phyloP scores from a whole-genome alignment of 1,140 invertebrate species.

The Lepidurus packardi region DNA sequence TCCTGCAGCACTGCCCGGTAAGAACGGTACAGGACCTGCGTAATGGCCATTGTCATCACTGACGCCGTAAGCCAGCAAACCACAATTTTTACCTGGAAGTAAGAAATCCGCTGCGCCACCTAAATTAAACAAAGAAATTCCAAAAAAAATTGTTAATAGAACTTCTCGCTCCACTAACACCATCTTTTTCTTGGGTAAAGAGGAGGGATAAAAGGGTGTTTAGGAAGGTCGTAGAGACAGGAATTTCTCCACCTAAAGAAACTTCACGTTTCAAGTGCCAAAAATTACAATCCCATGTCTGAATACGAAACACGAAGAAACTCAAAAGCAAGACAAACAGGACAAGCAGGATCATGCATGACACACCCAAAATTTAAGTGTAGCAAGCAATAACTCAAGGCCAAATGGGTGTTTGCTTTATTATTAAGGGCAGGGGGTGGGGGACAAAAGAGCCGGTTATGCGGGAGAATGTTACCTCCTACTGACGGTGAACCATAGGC shows the following conservation, averaged over 20 bases:
- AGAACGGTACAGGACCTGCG: slow-evolving; percentile 17
- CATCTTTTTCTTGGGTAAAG: too few species aligned
- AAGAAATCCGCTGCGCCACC: slow-evolving; percentile 32
- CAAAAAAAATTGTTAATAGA: background rate
- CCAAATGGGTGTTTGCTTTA: too few species aligned
- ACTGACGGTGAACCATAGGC: slow-evolving; percentile 61
- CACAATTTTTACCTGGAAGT: slow-evolving; percentile 30
- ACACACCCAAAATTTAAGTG: too few species aligned
- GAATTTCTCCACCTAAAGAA: too few species aligned
- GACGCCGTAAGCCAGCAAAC: slow-evolving; percentile 6
- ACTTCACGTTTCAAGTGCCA: too few species aligned
- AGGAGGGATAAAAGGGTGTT: too few species aligned
- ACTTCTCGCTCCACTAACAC: background rate
- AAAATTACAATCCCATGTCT: too few species aligned
- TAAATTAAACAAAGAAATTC: slow-evolving; percentile 24
- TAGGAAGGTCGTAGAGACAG: too few species aligned
- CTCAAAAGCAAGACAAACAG: too few species aligned
- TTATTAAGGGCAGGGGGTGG: slow-evolving; percentile 26
- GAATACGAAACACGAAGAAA: too few species aligned
- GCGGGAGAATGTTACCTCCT: slow-evolving; percentile 55
- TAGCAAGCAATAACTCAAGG: too few species aligned
- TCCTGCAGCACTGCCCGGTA: slow-evolving; percentile 46
- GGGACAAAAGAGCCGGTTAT: slow-evolving; percentile 32
- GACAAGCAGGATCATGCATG: too few species aligned
- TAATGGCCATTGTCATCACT: slow-evolving; percentile 15